Conservation (phyloP, 2,888 invertebrate genomes). For the Achlya flavicornis region DNA sequence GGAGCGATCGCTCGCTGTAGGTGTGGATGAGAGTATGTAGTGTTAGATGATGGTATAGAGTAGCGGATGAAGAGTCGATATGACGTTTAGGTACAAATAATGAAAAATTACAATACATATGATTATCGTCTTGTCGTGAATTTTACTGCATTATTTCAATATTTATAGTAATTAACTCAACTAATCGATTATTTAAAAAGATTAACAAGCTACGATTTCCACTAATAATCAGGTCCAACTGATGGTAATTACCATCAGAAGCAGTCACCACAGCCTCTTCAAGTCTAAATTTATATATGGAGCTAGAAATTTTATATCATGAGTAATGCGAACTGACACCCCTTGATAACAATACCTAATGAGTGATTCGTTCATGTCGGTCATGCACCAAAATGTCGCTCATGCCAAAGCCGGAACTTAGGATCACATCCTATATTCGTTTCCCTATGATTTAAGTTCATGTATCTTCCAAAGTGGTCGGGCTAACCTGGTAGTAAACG, state of each 20-base stretch:
- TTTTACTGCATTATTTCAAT: no score
- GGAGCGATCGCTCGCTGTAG: conserved; percentile 24
- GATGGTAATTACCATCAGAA: no score
- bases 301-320: no score
- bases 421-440: no score
- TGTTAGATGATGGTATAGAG: conserved; percentile 18
- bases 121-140: no score
- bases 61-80: conserved; percentile 12
- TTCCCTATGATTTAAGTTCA: background rate
- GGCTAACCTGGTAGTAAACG: conserved; percentile 93
- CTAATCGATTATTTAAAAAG: no score
- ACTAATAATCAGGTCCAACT: no score
- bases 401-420: background rate
- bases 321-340: no score
- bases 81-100: background rate
- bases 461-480: background rate
- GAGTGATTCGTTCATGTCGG: background rate
- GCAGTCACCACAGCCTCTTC: no score
- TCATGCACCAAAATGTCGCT: background rate
- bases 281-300: no score
- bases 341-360: background rate
- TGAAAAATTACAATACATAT: background rate
- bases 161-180: no score
- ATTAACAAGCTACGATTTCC: no score
- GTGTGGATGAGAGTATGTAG: conserved; percentile 21